These are phyloP conservation scores for Idaea straminata DNA, from an alignment of 2,888 invertebrate genomes.

Conservation along the genomic window DNA sequence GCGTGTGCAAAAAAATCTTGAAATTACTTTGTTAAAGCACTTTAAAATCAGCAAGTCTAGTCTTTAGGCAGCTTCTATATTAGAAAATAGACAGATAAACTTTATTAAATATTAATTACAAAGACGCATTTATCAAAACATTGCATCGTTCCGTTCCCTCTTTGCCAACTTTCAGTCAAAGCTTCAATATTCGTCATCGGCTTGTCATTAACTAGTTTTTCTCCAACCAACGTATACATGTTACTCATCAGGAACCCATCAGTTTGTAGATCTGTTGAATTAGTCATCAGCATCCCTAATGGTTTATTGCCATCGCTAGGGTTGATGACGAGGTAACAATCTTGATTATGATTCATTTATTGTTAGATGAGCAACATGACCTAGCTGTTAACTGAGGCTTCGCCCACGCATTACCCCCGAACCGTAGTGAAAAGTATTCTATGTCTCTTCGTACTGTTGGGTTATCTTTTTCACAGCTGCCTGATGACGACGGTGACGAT, in stretches of 20 bases:
- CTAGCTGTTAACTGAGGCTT: neutral
- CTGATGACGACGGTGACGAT: too few species aligned
- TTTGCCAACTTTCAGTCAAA: constrained; percentile 5
- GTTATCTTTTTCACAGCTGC: too few species aligned
- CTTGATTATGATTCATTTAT: constrained; percentile 12
- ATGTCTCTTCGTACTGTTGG: neutral
- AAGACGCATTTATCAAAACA: neutral
- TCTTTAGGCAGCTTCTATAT: neutral
- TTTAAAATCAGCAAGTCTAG: neutral
- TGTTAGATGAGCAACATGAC: neutral
- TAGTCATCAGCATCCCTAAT: neutral
- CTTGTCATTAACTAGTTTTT: constrained; percentile 10
- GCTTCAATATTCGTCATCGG: constrained; percentile 13
- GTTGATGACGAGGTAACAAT: neutral
- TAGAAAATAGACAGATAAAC: neutral
- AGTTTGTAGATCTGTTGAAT: neutral
- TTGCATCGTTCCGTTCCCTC: neutral
- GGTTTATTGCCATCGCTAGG: neutral
- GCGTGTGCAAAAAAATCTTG: constrained; percentile 11
- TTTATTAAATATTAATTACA: neutral
- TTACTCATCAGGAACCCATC: neutral
- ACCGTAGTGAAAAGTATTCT: neutral
- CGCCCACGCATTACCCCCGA: neutral
- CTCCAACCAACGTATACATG: neutral
- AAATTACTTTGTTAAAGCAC: neutral